Evolutionary conservation across 2,113 vertebrate species (phyloP).

Genomic region (Dicaeum eximium): DNA sequence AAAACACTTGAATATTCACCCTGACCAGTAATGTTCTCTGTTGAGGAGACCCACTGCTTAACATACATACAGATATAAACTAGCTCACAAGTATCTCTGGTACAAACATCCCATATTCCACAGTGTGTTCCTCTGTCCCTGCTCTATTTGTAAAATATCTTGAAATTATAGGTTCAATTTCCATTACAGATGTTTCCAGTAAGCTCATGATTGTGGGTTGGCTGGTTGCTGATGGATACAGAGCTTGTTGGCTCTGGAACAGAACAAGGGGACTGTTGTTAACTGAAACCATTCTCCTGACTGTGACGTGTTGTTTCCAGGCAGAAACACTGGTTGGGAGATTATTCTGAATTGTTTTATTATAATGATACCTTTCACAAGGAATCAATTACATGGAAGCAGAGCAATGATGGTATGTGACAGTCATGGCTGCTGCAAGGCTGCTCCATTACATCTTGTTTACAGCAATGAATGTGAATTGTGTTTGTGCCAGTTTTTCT

Average conservation of each 20-base stretch:
- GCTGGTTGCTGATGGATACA: background rate
- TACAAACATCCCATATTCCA: background rate
- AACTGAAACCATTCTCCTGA: background rate
- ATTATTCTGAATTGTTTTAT: constrained; percentile 3
- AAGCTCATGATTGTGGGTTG: background rate
- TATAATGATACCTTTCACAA: constrained; percentile 1
- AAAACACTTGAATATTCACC: background rate
- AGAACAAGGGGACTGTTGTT: background rate
- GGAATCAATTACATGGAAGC: constrained; percentile 9
- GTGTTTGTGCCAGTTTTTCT: background rate
- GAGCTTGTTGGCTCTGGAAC: background rate
- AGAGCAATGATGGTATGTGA: constrained; percentile 1
- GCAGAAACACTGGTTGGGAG: background rate
- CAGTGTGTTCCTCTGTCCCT: background rate
- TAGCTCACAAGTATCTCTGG: background rate
- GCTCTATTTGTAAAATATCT: background rate
- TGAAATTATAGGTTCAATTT: background rate
- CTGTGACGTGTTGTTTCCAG: background rate
- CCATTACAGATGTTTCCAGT: background rate
- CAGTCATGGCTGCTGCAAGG: background rate
- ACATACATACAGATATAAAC: background rate
- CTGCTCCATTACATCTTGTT: constrained; percentile 26
- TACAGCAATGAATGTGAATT: background rate
- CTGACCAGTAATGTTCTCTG: background rate
- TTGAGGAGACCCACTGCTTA: background rate